Conservation (phyloP, 2,888 invertebrate species). For the Macaria notata region DNA sequence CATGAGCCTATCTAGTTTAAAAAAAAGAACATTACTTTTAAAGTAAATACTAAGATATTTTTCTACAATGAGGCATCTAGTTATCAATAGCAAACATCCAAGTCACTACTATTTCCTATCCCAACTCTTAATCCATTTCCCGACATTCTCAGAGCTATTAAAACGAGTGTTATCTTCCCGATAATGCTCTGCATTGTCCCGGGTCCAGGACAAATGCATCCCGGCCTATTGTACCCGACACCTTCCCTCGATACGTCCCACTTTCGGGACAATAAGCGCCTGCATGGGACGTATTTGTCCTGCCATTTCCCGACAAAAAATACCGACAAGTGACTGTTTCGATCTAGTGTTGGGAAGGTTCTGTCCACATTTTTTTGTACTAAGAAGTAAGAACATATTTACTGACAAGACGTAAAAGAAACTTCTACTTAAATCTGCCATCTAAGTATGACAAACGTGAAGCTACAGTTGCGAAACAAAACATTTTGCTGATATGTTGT, state of each 20-base stretch:
- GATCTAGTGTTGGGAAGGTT: neutral
- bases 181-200: conserved; percentile 8
- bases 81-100: too few species aligned
- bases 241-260: conserved; percentile 33
- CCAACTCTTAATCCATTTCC: conserved; percentile 1
- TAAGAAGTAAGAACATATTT: too few species aligned
- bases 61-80: too few species aligned
- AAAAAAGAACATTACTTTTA: too few species aligned
- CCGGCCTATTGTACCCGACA: conserved; percentile 29
- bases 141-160: neutral
- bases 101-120: neutral
- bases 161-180: conserved; percentile 10
- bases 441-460: too few species aligned
- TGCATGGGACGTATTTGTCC: conserved; percentile 50
- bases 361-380: neutral
- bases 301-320: conserved; percentile 36
- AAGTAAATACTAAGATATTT: too few species aligned
- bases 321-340: too few species aligned
- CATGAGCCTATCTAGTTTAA: too few species aligned
- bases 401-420: too few species aligned
- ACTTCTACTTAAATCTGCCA: too few species aligned
- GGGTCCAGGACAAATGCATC: conserved; percentile 16
- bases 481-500: too few species aligned
- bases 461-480: too few species aligned
- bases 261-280: conserved; percentile 27